A percentile compares a stretch with the other conserved stretches of the same genome.
Conservation (phyloP, 2,797 vertebrate genomes). For the Knipowitschia caucasica region DNA sequence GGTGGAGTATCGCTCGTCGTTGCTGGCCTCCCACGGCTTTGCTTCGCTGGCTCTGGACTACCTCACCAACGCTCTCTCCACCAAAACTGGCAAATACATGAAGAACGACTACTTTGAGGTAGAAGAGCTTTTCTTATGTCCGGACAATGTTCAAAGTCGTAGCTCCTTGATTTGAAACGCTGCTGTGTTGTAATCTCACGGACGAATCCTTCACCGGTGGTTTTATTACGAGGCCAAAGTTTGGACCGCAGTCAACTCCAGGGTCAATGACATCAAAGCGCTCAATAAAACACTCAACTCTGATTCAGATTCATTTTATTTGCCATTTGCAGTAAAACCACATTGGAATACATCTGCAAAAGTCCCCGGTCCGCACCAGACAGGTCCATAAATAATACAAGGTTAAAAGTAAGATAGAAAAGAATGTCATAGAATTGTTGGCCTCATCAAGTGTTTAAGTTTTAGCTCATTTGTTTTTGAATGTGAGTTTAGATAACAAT, state of each 20-base stretch:
- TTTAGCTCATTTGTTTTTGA: too few species aligned
- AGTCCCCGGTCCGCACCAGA: too few species aligned
- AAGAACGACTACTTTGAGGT: conserved; percentile 61
- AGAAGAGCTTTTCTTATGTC: background rate
- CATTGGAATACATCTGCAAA: too few species aligned
- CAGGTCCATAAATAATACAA: too few species aligned
- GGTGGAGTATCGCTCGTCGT: conserved; percentile 69
- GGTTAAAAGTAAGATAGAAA: too few species aligned
- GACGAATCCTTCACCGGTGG: background rate
- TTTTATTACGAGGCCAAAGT: background rate
- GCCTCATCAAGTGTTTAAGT: too few species aligned
- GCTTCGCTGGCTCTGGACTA: conserved; percentile 70
- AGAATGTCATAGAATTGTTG: too few species aligned
- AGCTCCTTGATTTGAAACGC: background rate
- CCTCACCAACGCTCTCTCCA: conserved; percentile 23
- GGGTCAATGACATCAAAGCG: too few species aligned
- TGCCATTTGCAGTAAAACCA: too few species aligned
- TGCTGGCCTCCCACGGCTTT: conserved; percentile 72
- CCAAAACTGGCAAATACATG: conserved; percentile 38
- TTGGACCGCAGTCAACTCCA: background rate
- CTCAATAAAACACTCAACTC: background rate
- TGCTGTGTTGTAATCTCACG: background rate
- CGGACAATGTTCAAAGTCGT: too few species aligned
- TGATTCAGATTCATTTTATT: too few species aligned
- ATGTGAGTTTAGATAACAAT: too few species aligned